phyloP scores from a whole-genome alignment of 2,113 vertebrate genomes.

The Ivindomyrus marchei region DNA sequence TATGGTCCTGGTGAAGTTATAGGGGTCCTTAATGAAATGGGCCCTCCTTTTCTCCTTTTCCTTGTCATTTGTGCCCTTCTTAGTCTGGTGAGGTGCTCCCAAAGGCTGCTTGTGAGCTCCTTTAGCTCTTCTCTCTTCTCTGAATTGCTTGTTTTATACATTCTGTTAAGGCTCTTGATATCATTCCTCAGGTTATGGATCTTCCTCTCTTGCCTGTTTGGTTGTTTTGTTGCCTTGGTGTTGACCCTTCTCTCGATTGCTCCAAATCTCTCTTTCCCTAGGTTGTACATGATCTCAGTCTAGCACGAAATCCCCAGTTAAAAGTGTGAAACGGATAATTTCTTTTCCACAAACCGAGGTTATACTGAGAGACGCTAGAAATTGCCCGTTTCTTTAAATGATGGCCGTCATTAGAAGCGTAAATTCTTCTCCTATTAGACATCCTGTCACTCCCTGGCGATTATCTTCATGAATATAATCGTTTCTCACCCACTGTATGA shows the following conservation, averaged over 20 bases:
- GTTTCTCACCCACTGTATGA: too few species aligned
- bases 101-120: neutral
- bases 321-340: too few species aligned
- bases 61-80: neutral
- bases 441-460: too few species aligned
- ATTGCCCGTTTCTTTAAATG: too few species aligned
- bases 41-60: neutral
- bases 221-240: neutral
- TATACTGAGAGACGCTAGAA: too few species aligned
- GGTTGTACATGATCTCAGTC: too few species aligned
- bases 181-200: neutral
- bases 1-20: neutral
- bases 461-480: too few species aligned
- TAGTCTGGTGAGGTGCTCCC: neutral
- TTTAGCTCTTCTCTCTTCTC: neutral
- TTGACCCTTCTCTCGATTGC: neutral
- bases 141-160: conserved; percentile 21
- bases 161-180: neutral
- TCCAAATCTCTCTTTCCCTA: neutral
- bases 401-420: too few species aligned
- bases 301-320: too few species aligned
- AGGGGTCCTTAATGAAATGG: neutral
- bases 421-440: too few species aligned
- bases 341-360: too few species aligned
- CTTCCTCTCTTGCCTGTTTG: neutral